Base-by-base conservation (phyloP, 2,888 invertebrate species). In the Watsonalla cultraria region DNA sequence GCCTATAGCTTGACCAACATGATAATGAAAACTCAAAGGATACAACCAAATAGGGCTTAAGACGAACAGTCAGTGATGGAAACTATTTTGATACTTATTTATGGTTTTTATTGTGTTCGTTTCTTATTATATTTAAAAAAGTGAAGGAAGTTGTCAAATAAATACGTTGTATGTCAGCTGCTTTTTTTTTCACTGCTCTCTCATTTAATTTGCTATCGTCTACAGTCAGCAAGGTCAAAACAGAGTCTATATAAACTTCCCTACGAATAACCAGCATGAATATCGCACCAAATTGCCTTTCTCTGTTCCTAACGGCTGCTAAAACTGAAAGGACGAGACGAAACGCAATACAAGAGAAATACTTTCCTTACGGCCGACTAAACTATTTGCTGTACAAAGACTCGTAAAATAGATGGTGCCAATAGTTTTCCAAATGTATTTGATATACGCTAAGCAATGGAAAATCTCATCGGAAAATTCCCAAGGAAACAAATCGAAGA, bases 401-500 rank as follows among this genome's bases (percentile, higher is more conserved):
- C 47, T 39, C 47, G 42, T 52, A 42, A 47, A 33, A 52, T n/a
- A 24, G 42, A 52, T 47, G 15, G 24, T 52, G 47, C 42, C 39
- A 51, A 11, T 33, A 51, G 39, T 51, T 15, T 51, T 24, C 42
- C 39, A 51, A 11, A 39, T 54, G 39, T 47, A 34, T 51, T 14
- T 5, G 42, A 49, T 37, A 14, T 39, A 46, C 45, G 37, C 42
- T 9, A 48, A 35, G 69, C 62, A 64, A 58, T 74, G 76, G 63
- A 74, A 51, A 33, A 15, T 52, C 55, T 15, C 37, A 7, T 52
- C 54, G 55, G 62, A 68, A 79, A 75, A 72, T 70, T 65, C 65
- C 66, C 63, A 61, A 62, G 61, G 67, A 71, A 70, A 75, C 69
- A 69, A 59, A 74, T 72, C 70, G 70, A 77, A 75, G 54, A 59